Evolutionary conservation across 2,113 vertebrate genomes (phyloP).

Genomic region (Hemicordylus capensis): DNA sequence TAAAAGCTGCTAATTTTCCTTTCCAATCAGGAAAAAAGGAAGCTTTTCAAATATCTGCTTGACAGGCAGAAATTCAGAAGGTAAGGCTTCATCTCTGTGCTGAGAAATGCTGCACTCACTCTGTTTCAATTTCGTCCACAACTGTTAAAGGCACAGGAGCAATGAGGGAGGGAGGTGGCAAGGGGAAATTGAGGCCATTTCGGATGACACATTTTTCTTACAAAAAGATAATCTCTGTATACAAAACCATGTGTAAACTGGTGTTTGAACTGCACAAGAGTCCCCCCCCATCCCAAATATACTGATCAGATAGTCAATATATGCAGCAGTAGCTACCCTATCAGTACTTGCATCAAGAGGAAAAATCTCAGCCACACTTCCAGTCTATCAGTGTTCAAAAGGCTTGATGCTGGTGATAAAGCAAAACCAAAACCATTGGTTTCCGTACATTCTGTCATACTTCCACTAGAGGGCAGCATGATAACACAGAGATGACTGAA

Average conservation of each 20-base stretch:
- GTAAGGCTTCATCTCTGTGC: background rate
- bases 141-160: background rate
- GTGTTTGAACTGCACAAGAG: background rate
- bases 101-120: background rate
- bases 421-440: background rate
- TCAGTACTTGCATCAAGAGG: background rate
- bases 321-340: no score
- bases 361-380: background rate
- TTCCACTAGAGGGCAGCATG: conserved; percentile 62
- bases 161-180: background rate
- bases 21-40: background rate
- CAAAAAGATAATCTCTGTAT: background rate
- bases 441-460: background rate
- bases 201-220: background rate
- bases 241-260: background rate
- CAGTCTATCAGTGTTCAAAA: background rate
- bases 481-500: background rate
- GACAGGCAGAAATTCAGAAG: background rate
- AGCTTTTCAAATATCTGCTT: background rate
- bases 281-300: background rate
- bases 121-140: background rate
- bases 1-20: no score
- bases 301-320: background rate
- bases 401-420: background rate
- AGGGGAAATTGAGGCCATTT: background rate